These are phyloP conservation scores for Pyrgilauda ruficollis DNA, from an alignment of 2,113 vertebrate species.

Conservation along the genomic window DNA sequence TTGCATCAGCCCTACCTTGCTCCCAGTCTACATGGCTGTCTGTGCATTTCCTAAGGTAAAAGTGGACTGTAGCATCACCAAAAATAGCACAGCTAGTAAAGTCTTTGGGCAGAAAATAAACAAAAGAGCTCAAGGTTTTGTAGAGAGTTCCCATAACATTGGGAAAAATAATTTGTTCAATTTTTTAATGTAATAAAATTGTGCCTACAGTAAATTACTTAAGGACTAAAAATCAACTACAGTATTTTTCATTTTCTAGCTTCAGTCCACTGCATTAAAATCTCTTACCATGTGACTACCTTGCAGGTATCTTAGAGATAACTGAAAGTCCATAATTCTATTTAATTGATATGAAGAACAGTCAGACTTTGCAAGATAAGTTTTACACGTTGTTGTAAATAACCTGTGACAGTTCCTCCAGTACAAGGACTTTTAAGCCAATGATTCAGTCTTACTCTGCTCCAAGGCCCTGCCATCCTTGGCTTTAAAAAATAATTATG, in stretches of 20 bases:
- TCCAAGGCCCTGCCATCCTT: background rate
- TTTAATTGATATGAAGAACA: background rate
- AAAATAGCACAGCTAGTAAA: background rate
- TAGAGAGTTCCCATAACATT: background rate
- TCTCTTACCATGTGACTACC: background rate
- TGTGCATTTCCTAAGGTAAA: background rate
- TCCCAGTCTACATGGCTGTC: background rate
- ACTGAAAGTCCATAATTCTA: background rate
- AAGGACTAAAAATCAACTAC: background rate
- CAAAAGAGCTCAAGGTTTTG: background rate
- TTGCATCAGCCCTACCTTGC: background rate
- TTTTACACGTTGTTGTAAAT: background rate
- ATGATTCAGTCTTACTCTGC: background rate
- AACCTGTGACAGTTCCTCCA: background rate
- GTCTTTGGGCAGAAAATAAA: background rate
- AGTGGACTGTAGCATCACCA: background rate
- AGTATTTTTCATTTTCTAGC: background rate
- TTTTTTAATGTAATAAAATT: background rate
- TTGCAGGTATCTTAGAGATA: background rate
- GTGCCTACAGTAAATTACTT: background rate
- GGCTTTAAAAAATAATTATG: background rate
- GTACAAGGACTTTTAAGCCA: background rate
- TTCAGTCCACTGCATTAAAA: background rate
- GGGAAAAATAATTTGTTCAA: fast-evolving
- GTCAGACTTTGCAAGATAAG: background rate